phyloP scores from a whole-genome alignment of 2,888 invertebrate genomes.

The Notodromas monacha region DNA sequence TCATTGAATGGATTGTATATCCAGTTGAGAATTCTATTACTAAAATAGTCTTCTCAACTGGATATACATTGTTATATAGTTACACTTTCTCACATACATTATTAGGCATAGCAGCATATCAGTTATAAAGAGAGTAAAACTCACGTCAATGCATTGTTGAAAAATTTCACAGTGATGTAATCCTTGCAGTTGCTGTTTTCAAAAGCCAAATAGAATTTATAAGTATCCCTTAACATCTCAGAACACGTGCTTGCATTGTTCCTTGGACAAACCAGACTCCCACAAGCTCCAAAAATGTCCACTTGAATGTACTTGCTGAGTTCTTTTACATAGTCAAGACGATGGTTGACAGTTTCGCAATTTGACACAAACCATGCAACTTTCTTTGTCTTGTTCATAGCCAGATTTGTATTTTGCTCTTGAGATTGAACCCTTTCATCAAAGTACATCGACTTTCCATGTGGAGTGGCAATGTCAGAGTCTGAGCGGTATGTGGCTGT shows the following conservation, averaged over 20 bases:
- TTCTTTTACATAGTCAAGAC: slow-evolving; percentile 54
- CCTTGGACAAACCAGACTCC: slow-evolving; percentile 47
- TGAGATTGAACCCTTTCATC: slow-evolving; percentile 32
- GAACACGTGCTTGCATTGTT: slow-evolving; percentile 42
- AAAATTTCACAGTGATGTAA: slow-evolving; percentile 87
- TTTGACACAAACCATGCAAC: slow-evolving; percentile 93
- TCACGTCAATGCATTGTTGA: slow-evolving; percentile 64
- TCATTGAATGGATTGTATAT: too few species aligned
- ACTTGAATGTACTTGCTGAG: slow-evolving; percentile 52
- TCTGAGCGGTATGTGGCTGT: slow-evolving; percentile 79
- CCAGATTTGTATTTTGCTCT: slow-evolving; percentile 30
- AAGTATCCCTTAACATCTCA: slow-evolving; percentile 57
- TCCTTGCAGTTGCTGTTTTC: slow-evolving; percentile 87
- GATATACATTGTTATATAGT: too few species aligned
- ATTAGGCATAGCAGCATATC: too few species aligned
- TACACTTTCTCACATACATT: too few species aligned
- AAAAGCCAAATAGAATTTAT: slow-evolving; percentile 85
- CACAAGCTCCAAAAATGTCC: slow-evolving; percentile 62
- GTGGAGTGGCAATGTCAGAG: slow-evolving; percentile 81
- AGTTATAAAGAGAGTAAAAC: too few species aligned
- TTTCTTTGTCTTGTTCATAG: slow-evolving; percentile 69
- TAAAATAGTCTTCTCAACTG: too few species aligned
- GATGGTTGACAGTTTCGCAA: slow-evolving; percentile 64
- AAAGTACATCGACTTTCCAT: slow-evolving; percentile 69
- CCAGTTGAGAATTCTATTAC: too few species aligned